Percentiles rank a stretch among this genome's conserved stretches.
These are phyloP conservation scores for Chaenocephalus aceratus DNA, from an alignment of 2,113 vertebrate genomes.

Conservation along the genomic window DNA sequence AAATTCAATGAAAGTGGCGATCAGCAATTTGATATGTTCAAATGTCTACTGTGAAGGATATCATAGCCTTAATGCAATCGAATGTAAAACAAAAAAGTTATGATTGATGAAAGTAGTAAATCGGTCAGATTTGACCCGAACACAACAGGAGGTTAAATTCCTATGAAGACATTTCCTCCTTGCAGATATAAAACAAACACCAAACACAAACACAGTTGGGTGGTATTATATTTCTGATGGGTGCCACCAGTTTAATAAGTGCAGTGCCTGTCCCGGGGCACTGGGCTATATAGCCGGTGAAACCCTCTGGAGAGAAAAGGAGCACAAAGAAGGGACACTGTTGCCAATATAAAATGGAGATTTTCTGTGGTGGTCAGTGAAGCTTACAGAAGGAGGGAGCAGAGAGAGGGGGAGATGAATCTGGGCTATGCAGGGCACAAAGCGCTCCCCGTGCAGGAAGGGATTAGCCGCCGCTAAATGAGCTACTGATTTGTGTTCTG, in stretches of 20 bases:
- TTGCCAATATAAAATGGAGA: constrained; percentile 83
- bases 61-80: no score
- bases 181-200: not conserved
- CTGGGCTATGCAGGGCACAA: constrained; percentile 46
- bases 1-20: no score
- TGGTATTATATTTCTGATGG: constrained; percentile 49
- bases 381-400: constrained; percentile 63
- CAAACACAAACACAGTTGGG: constrained; percentile 26
- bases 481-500: constrained; percentile 52
- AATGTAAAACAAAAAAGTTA: no score
- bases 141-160: not conserved
- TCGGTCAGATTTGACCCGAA: no score
- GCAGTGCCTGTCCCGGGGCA: constrained; percentile 74
- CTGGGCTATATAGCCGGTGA: constrained; percentile 82
- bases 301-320: constrained; percentile 64
- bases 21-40: no score
- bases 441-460: constrained; percentile 35
- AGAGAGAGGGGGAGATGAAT: constrained; percentile 55
- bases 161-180: not conserved
- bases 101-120: no score
- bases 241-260: constrained; percentile 67
- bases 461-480: constrained; percentile 51
- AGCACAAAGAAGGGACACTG: constrained; percentile 60
- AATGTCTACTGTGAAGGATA: no score
- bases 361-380: constrained; percentile 82